Conservation (phyloP, 2,113 vertebrate genomes). For the Sphyrna mokarran region DNA sequence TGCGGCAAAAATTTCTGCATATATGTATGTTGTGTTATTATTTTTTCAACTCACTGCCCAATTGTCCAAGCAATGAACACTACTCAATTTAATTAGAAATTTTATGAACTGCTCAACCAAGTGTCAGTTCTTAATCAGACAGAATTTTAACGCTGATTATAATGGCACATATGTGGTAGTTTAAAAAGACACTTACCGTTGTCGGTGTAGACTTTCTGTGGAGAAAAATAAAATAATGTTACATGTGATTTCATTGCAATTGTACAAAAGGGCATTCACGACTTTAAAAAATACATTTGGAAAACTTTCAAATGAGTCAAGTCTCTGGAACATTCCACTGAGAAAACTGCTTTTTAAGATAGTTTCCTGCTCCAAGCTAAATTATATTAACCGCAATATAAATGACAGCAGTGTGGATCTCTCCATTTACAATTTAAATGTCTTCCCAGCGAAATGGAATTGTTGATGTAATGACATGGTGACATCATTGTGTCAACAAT, state of each 20-base stretch:
- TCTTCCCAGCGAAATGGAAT: neutral
- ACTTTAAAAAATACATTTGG: neutral
- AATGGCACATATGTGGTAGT: too few species aligned
- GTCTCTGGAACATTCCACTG: neutral
- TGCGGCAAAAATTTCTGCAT: neutral
- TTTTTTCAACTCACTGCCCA: neutral
- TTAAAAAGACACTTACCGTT: slow-evolving; percentile 14
- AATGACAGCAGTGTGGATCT: neutral
- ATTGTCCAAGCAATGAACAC: neutral
- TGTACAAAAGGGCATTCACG: neutral
- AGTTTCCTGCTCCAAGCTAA: neutral
- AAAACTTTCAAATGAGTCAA: neutral
- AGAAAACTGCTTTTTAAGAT: neutral
- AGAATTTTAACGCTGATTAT: neutral
- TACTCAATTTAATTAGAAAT: neutral
- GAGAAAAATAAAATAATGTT: slow-evolving; percentile 10
- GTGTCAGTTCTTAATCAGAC: neutral
- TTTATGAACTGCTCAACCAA: slow-evolving; percentile 8
- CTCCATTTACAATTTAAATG: neutral
- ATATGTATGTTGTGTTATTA: neutral
- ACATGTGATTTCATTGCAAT: neutral
- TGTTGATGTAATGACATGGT: neutral
- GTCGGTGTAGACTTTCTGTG: slow-evolving; percentile 10
- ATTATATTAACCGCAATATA: neutral
- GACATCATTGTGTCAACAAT: slow-evolving; percentile 18